Evolutionary conservation across 2,113 vertebrate genomes (phyloP).

Genomic region (Sapajus apella): DNA sequence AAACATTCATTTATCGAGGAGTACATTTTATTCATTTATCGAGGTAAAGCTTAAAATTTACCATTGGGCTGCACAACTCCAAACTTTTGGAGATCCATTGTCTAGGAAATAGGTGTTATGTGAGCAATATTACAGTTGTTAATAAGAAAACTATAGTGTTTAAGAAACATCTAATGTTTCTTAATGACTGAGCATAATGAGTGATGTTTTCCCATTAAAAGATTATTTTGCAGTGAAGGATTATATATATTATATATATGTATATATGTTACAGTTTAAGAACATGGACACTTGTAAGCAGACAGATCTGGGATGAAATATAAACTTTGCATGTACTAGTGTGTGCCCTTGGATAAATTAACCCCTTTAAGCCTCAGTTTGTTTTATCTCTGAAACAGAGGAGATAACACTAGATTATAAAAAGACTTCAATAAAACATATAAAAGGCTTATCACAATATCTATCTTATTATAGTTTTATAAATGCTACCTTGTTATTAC

Average conservation of each 20-base stretch:
- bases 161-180: not conserved
- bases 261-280: not conserved
- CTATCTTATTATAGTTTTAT: not conserved
- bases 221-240: not conserved
- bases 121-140: not conserved
- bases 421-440: not conserved
- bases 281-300: not conserved
- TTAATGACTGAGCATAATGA: not conserved
- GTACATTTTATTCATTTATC: too few species aligned
- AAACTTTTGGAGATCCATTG: not conserved
- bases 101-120: not conserved
- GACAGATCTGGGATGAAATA: not conserved
- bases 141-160: not conserved
- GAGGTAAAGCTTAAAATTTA: not conserved
- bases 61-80: not conserved
- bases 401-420: not conserved
- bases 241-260: not conserved
- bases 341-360: not conserved
- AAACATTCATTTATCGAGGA: not conserved
- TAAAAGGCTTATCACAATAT: not conserved
- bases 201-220: not conserved
- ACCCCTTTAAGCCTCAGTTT: not conserved
- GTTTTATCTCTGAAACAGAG: conserved; percentile 20
- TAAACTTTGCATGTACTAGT: not conserved
- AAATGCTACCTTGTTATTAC: not conserved